A percentile compares a stretch with the other conserved stretches of the same genome.
phyloP scores from a whole-genome alignment of 1,140 invertebrate species.

The Halesus radiatus region DNA sequence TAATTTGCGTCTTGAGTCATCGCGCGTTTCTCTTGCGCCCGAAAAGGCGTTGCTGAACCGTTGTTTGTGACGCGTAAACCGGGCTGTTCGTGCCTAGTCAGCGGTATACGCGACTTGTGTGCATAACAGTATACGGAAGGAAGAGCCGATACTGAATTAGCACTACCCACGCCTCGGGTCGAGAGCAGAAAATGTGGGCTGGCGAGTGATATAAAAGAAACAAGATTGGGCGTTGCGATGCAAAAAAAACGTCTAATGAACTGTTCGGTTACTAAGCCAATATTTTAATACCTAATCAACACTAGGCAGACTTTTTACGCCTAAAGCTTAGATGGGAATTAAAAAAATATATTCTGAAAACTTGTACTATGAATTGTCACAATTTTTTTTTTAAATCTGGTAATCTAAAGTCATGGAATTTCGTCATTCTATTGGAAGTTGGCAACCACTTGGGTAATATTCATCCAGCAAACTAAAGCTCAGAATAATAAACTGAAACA shows the following conservation, averaged over 20 bases:
- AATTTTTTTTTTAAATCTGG: too few relatives aligned
- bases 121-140: constrained; percentile 4
- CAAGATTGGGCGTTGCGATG: background rate
- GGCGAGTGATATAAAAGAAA: background rate
- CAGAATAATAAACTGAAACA: too few relatives aligned
- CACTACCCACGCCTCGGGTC: constrained; percentile 11
- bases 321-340: too few relatives aligned
- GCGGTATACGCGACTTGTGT: background rate
- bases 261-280: background rate
- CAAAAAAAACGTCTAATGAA: background rate
- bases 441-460: too few relatives aligned
- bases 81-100: background rate
- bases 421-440: too few relatives aligned
- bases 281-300: too few relatives aligned
- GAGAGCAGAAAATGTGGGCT: constrained; percentile 15
- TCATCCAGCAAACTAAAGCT: too few relatives aligned
- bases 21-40: constrained; percentile 10
- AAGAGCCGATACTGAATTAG: constrained; percentile 31
- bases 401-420: too few relatives aligned
- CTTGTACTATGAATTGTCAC: too few relatives aligned
- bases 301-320: too few relatives aligned
- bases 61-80: constrained; percentile 10
- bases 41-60: constrained; percentile 6
- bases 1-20: constrained; percentile 8
- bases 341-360: too few relatives aligned